Percentiles rank a stretch among this genome's conserved stretches.
Conservation (phyloP, 53 echinoderm and acorn worm genomes). For the Holothuria leucospilota region DNA sequence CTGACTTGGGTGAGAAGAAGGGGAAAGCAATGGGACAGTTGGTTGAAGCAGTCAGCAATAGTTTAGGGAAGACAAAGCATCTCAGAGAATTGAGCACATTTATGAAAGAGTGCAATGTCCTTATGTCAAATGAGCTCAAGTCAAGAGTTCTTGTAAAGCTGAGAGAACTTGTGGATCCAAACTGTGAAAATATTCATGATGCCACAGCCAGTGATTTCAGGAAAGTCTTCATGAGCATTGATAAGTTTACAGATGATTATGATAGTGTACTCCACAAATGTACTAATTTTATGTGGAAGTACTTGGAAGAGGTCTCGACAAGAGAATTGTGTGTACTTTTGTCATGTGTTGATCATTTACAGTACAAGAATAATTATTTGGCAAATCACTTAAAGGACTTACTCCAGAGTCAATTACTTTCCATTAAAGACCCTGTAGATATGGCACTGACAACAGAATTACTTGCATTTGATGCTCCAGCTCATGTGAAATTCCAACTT, state of each 20-base stretch:
- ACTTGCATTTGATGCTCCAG: conserved; percentile 68
- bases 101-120: conserved; percentile 69
- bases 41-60: conserved; percentile 56
- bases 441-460: conserved; percentile 62
- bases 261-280: conserved; percentile 48
- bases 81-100: conserved; percentile 75
- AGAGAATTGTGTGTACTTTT: conserved; percentile 67
- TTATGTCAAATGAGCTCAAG: conserved; percentile 50
- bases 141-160: conserved; percentile 57
- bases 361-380: conserved; percentile 41
- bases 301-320: conserved; percentile 33
- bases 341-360: conserved; percentile 26
- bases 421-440: conserved; percentile 53
- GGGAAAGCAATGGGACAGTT: conserved; percentile 64
- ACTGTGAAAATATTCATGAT: conserved; percentile 26
- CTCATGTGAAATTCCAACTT: conserved; percentile 67
- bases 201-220: conserved; percentile 69
- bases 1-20: conserved; percentile 63
- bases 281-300: not conserved
- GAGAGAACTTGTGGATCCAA: conserved; percentile 47
- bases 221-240: conserved; percentile 68
- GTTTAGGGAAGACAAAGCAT: conserved; percentile 65
- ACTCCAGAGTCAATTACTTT: conserved; percentile 40
- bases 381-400: not conserved
- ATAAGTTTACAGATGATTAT: conserved; percentile 41